A percentile compares a stretch with the other conserved stretches of the same genome.
Conservation (phyloP, 2,888 invertebrate genomes). For the Glaucopsyche alexis region DNA sequence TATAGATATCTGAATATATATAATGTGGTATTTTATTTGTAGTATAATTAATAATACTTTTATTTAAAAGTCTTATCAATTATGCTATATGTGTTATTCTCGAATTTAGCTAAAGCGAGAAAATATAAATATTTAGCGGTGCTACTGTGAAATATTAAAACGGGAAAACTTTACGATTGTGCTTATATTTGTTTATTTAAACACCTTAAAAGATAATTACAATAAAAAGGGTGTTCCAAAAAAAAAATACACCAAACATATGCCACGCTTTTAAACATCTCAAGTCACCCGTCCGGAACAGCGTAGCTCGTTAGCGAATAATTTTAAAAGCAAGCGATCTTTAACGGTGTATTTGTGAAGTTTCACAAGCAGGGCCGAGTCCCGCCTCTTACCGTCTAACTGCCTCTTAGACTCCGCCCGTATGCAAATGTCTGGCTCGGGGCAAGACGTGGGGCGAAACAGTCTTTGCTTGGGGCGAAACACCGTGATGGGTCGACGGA, state of each 20-base stretch:
- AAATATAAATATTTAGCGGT: conserved; percentile 1
- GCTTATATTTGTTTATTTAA: conserved; percentile 21
- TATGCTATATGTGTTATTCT: neutral
- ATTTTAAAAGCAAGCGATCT: conserved; percentile 33
- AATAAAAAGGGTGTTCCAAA: neutral
- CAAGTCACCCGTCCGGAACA: conserved; percentile 17
- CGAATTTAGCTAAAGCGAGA: neutral
- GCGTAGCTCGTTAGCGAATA: conserved; percentile 27
- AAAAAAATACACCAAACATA: neutral
- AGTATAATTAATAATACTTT: too few species aligned
- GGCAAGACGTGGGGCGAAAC: conserved; percentile 42
- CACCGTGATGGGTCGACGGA: conserved; percentile 44
- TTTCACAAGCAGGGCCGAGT: conserved; percentile 26
- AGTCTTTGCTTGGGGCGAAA: conserved; percentile 35
- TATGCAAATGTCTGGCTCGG: conserved; percentile 70
- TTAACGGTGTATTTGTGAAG: conserved; percentile 30
- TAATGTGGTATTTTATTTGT: too few species aligned
- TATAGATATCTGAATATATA: too few species aligned
- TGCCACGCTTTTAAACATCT: conserved; percentile 26
- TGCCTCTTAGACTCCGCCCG: conserved; percentile 64
- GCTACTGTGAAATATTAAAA: conserved; percentile 8
- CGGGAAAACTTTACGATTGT: conserved; percentile 17
- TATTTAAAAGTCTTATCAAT: too few species aligned
- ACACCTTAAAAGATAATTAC: too few species aligned
- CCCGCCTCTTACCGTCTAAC: conserved; percentile 62